These are phyloP conservation scores for Tichodroma muraria DNA, from an alignment of 2,113 vertebrate genomes.

Conservation along the genomic window DNA sequence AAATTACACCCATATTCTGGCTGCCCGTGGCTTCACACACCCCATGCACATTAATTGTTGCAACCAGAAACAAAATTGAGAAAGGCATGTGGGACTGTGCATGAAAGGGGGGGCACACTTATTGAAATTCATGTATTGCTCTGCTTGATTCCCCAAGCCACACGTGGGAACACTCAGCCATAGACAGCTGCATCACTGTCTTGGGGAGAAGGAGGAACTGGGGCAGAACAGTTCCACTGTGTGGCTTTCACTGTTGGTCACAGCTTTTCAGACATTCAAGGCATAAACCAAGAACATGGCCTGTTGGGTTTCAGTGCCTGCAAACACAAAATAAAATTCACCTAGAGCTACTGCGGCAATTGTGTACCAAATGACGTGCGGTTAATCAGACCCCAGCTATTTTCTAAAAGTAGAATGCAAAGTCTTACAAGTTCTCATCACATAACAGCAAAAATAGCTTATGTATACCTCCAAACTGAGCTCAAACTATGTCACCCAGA, in stretches of 20 bases:
- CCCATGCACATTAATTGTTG: neutral
- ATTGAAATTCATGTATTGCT: slow-evolving; percentile 42
- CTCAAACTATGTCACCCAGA: neutral
- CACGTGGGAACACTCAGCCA: neutral
- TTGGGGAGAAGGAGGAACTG: neutral
- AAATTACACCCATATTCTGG: slow-evolving; percentile 1
- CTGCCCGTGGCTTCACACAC: neutral
- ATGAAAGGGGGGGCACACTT: neutral
- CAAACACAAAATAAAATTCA: neutral
- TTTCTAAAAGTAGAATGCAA: neutral
- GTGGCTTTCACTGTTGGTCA: neutral
- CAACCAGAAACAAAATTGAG: slow-evolving; percentile 27
- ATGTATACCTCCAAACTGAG: neutral
- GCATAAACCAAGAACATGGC: neutral
- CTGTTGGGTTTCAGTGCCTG: neutral
- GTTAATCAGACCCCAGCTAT: neutral
- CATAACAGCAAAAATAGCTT: neutral
- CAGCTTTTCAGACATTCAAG: neutral
- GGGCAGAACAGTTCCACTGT: slow-evolving; percentile 30
- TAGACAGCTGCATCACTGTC: neutral
- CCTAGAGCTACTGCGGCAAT: neutral
- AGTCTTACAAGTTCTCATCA: neutral
- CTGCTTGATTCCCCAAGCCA: slow-evolving; percentile 37
- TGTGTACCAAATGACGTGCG: neutral
- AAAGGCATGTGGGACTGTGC: neutral